A percentile compares a stretch with the other conserved stretches of the same genome.
phyloP scores from a whole-genome alignment of 2,797 vertebrate species.

The Phylloscopus collybita region DNA sequence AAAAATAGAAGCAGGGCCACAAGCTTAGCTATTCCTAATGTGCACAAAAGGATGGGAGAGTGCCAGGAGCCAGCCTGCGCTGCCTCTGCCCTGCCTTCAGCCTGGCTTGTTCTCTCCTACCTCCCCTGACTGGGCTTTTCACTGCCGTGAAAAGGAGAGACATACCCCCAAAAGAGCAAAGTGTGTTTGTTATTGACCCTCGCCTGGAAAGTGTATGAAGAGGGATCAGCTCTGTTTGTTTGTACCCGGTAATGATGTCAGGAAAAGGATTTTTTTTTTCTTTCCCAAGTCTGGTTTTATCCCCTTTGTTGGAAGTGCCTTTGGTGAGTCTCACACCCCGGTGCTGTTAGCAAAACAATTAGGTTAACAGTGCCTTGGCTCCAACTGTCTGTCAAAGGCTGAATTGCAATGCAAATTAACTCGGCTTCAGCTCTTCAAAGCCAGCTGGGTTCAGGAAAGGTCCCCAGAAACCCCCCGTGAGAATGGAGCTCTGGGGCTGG shows the following conservation, averaged over 20 bases:
- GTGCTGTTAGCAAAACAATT: constrained; percentile 64
- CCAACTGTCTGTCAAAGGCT: constrained; percentile 72
- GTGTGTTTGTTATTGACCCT: constrained; percentile 30
- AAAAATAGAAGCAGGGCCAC: constrained; percentile 24
- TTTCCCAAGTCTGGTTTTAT: constrained; percentile 9
- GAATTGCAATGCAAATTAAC: constrained; percentile 75
- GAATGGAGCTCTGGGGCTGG: not conserved
- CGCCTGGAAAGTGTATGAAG: not conserved
- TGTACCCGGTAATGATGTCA: constrained; percentile 46
- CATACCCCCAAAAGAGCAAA: constrained; percentile 46
- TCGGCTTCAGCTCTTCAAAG: constrained; percentile 52
- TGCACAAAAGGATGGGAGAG: constrained; percentile 22
- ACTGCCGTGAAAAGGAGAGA: not conserved
- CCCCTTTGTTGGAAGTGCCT: constrained; percentile 53
- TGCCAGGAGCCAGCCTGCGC: not conserved
- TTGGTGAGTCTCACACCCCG: constrained; percentile 62
- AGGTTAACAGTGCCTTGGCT: constrained; percentile 66
- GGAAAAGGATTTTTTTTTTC: not conserved
- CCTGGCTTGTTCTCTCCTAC: not conserved
- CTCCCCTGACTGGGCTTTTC: constrained; percentile 18
- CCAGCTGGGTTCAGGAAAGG: not conserved
- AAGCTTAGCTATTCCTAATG: not conserved
- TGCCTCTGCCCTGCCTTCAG: constrained; percentile 15
- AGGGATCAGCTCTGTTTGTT: constrained; percentile 45
- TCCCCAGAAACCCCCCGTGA: not conserved